These are phyloP conservation scores for Sander lucioperca DNA, from an alignment of 2,113 vertebrate genomes.

Conservation along the genomic window DNA sequence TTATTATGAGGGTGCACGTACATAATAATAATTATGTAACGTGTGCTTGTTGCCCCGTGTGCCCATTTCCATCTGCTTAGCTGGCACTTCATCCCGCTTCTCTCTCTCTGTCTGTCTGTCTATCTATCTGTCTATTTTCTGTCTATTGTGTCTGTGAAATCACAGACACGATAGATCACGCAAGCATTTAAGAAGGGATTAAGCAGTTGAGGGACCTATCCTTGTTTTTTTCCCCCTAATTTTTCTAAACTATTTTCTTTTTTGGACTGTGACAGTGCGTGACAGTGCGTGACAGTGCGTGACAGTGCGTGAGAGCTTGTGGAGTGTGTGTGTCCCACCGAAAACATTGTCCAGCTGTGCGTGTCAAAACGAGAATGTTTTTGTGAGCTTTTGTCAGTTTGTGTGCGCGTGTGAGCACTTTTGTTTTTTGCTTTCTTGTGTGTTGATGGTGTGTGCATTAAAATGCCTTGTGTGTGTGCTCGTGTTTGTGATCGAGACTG, in stretches of 20 bases:
- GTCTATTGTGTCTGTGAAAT: conserved; percentile 57
- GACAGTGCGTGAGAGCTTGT: conserved; percentile 29
- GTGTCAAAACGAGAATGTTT: conserved; percentile 49
- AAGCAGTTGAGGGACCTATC: conserved; percentile 71
- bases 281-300: no score
- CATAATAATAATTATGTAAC: no score
- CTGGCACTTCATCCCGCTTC: conserved; percentile 48
- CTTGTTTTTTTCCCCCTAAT: conserved; percentile 59
- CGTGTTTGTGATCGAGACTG: conserved; percentile 44
- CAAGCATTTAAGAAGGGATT: conserved; percentile 79
- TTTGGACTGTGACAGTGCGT: conserved; percentile 21
- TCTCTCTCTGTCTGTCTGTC: conserved; percentile 39
- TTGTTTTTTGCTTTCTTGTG: conserved; percentile 14
- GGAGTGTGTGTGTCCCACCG: conserved; percentile 30
- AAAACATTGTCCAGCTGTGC: conserved; percentile 57
- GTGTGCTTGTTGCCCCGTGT: conserved; percentile 1
- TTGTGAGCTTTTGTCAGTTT: conserved; percentile 54
- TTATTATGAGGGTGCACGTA: no score
- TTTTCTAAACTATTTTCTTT: conserved; percentile 64
- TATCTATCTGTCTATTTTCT: no score
- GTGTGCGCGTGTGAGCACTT: conserved; percentile 9
- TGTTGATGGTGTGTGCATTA: conserved; percentile 1
- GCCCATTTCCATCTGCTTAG: conserved; percentile 49
- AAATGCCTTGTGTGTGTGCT: conserved; percentile 25
- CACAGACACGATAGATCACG: conserved; percentile 73